A percentile compares a stretch with the other conserved stretches of the same genome.
phyloP scores from a whole-genome alignment of 2,888 invertebrate species.

The Ptychoptera contaminata region DNA sequence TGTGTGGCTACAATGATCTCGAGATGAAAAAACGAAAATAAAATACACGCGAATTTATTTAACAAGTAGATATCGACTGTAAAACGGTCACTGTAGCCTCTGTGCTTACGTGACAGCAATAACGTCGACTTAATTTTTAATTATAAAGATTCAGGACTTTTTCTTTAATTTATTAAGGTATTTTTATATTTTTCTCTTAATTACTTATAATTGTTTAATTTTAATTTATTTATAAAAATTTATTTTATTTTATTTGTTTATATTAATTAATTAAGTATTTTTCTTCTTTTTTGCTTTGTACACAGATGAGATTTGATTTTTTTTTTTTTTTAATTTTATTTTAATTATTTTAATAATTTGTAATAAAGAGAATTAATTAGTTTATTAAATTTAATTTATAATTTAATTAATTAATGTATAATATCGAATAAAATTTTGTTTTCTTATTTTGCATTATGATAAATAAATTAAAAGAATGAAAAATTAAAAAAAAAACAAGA shows the following conservation, averaged over 20 bases:
- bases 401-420: slow-evolving; percentile 3
- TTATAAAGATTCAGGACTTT: too few species aligned
- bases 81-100: too few species aligned
- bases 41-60: too few species aligned
- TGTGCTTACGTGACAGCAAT: too few species aligned
- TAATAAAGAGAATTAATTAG: slow-evolving; percentile 1
- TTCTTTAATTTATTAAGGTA: background rate
- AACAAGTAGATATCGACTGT: too few species aligned
- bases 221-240: slow-evolving; percentile 2
- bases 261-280: slow-evolving; percentile 1
- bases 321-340: background rate
- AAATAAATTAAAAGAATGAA: too few species aligned
- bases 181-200: slow-evolving; percentile 1
- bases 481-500: too few species aligned
- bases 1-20: too few species aligned
- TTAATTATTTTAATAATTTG: slow-evolving; percentile 1
- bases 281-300: background rate
- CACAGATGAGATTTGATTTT: background rate
- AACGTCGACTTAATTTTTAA: too few species aligned
- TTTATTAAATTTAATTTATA: slow-evolving; percentile 2
- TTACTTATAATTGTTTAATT: slow-evolving; percentile 1
- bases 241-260: background rate
- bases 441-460: background rate
- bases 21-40: too few species aligned
- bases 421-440: slow-evolving; percentile 2